phyloP scores from a whole-genome alignment of 2,797 vertebrate genomes.

The Coregonus sp. region DNA sequence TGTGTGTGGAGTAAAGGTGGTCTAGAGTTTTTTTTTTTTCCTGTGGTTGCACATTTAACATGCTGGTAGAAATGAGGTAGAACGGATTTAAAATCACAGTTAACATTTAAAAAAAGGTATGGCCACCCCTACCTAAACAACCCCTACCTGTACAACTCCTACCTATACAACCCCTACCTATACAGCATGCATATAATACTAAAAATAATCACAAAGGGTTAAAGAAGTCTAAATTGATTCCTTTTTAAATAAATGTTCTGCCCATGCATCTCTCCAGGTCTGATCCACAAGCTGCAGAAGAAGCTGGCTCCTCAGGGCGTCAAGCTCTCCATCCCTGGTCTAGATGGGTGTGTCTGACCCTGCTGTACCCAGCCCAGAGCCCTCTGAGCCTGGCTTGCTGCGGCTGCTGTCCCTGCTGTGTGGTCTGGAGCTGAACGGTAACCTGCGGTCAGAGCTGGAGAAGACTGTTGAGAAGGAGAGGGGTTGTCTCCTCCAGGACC shows the following conservation, averaged over 20 bases:
- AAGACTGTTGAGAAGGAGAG: conserved; percentile 81
- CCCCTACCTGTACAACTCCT: no score
- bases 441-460: conserved; percentile 85
- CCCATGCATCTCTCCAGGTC: conserved; percentile 63
- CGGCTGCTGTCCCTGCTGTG: conserved; percentile 84
- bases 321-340: conserved; percentile 80
- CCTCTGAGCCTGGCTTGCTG: conserved; percentile 71
- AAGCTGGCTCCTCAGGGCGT: conserved; percentile 84
- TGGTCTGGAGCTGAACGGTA: conserved; percentile 88
- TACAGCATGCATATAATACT: no score
- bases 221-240: neutral
- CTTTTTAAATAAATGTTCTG: neutral
- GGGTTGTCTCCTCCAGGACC: conserved; percentile 80
- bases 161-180: no score
- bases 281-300: conserved; percentile 78
- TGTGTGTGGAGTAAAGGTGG: no score
- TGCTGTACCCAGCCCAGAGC: conserved; percentile 41
- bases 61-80: no score
- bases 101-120: no score
- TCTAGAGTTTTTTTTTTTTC: no score
- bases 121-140: no score
- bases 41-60: no score
- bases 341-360: conserved; percentile 57
- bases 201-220: no score
- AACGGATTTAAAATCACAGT: no score